A percentile compares a stretch with the other conserved stretches of the same genome.
phyloP scores from a whole-genome alignment of 2,113 vertebrate species.

The Phainopepla nitens region DNA sequence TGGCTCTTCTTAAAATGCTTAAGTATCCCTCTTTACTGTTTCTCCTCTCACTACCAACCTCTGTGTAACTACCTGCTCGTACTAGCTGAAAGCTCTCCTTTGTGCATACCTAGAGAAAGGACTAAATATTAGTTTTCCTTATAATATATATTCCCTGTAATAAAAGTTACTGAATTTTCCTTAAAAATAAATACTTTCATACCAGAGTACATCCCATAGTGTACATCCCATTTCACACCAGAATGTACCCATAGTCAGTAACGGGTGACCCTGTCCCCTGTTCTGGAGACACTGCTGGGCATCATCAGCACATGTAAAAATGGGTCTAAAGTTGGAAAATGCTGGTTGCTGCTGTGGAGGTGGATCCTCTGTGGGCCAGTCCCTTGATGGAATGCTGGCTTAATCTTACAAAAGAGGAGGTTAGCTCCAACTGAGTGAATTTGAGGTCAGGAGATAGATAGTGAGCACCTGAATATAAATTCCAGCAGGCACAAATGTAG shows the following conservation, averaged over 20 bases:
- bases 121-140: neutral
- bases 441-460: neutral
- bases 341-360: neutral
- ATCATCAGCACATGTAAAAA: neutral
- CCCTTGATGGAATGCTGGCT: neutral
- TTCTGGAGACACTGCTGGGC: neutral
- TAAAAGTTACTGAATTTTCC: neutral
- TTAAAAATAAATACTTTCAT: neutral
- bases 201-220: neutral
- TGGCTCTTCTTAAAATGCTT: fast-evolving
- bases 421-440: neutral
- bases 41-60: neutral
- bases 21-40: neutral
- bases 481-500: neutral
- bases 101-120: neutral
- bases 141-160: neutral
- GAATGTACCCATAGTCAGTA: neutral
- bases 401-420: no score
- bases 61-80: neutral
- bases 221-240: neutral
- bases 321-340: fast-evolving
- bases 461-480: neutral
- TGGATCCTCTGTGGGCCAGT: neutral
- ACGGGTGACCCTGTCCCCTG: neutral
- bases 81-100: neutral